Base-by-base conservation (phyloP, 2,797 vertebrate genomes). In the Enteromius argenteus region DNA sequence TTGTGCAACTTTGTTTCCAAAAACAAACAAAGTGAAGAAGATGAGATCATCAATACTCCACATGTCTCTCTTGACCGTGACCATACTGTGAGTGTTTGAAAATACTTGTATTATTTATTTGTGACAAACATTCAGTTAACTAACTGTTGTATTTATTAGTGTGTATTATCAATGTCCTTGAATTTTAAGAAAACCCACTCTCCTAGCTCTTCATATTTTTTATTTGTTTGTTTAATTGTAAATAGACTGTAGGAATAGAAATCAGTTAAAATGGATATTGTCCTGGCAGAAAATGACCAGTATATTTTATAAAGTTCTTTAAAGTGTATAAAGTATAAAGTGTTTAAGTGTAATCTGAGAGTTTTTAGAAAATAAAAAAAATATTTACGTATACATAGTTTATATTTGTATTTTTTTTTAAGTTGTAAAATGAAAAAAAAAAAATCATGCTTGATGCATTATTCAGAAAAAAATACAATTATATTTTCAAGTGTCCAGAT, bases 21-120 rank as follows among this genome's bases (percentile, higher is more conserved):
- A 85, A 93, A 90, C 0, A 89, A 89, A 89, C 92, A 89, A 32
- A 60, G 90, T 1, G 92, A 93, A 91, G 91, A 90, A 6, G 92
- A 94, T 39, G 92, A 92, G 42, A 83, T 92, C 86, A 64, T 32
- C 60, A 78, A 11, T 0, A 88, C 90, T 27, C 73, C 89, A 1
- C 87, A 87, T 9, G 42, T 76, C 19, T 89, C 85, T 19, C 30
- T 30, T 3, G 90, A 90, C n/a, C n/a, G 17, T 53, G 49, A 85
- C 3, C 21, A 83, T n/a, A 23, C 66, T 84, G 94, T 95, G 87
- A 94, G 93, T 79, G 37, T 68, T 21, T 35, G 42, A 64, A 64
- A 32, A 35, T 35, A 32, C 30, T 32, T 15, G 14, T 27, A 32
- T 32, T 56, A 35, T 19, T 62, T 35, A 11, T 71, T 49, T 79